Conservation (phyloP, 2,888 invertebrate species). For the Acanthacorydalis orientalis region DNA sequence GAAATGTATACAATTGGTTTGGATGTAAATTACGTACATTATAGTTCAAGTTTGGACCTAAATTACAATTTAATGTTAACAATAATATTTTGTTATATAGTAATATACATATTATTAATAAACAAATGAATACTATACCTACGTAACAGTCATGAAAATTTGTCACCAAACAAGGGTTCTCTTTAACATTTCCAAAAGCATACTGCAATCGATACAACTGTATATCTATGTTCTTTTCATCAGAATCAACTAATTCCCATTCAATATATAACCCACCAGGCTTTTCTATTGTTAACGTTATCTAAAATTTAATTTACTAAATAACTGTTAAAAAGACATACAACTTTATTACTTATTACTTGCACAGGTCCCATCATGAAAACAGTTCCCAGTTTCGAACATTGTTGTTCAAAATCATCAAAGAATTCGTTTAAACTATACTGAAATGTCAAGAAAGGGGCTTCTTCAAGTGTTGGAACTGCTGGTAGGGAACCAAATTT, state of each 20-base stretch:
- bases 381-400: not conserved
- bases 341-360: not conserved
- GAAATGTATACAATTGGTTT: constrained; percentile 30
- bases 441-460: constrained; percentile 33
- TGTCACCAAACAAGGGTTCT: constrained; percentile 17
- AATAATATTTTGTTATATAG: constrained; percentile 1
- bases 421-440: constrained; percentile 18
- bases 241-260: constrained; percentile 30
- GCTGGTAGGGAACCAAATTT: constrained; percentile 32
- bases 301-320: constrained; percentile 17
- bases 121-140: constrained; percentile 13
- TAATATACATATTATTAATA: not conserved
- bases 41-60: constrained; percentile 27
- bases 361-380: constrained; percentile 2
- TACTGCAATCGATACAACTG: constrained; percentile 28
- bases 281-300: constrained; percentile 28
- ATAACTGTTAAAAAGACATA: not conserved
- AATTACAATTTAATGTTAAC: not conserved
- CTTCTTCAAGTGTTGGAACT: constrained; percentile 35
- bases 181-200: constrained; percentile 23
- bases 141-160: constrained; percentile 27
- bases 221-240: constrained; percentile 26
- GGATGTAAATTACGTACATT: constrained; percentile 30
- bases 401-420: not conserved
- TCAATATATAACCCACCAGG: constrained; percentile 34